phyloP scores from a whole-genome alignment of 2,797 vertebrate species.

The Oreochromis grahami region DNA sequence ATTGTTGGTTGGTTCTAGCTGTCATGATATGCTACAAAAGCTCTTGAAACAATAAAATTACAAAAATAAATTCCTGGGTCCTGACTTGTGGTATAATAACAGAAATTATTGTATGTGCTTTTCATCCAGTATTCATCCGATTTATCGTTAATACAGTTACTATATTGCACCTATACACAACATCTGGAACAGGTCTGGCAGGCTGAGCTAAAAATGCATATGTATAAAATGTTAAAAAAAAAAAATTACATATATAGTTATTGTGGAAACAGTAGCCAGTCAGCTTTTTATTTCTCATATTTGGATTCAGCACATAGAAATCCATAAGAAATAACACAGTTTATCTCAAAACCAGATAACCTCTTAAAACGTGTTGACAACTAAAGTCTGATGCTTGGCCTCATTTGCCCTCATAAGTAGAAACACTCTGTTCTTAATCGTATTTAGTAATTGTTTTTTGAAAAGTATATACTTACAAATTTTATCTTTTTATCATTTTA shows the following conservation, averaged over 20 bases:
- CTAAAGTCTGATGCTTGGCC: neutral
- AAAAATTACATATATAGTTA: neutral
- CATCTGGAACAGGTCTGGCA: neutral
- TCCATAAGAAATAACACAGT: neutral
- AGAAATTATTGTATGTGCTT: neutral
- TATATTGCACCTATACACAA: neutral
- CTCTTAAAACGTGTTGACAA: neutral
- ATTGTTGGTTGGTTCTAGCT: neutral
- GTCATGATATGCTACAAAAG: neutral
- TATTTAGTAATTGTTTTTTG: neutral
- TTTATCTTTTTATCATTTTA: neutral
- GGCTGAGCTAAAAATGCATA: neutral
- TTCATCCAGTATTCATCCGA: neutral
- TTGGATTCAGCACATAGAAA: neutral
- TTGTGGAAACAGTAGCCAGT: neutral
- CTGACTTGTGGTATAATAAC: neutral
- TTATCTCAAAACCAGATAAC: neutral
- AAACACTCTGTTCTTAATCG: neutral
- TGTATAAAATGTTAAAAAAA: neutral
- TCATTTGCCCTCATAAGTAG: neutral
- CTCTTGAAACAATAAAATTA: neutral
- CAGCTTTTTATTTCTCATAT: neutral
- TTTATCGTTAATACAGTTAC: neutral
- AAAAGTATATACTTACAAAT: neutral
- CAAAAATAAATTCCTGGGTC: neutral